Conservation (phyloP, 2,113 vertebrate species). For the Hyaena hyaena region DNA sequence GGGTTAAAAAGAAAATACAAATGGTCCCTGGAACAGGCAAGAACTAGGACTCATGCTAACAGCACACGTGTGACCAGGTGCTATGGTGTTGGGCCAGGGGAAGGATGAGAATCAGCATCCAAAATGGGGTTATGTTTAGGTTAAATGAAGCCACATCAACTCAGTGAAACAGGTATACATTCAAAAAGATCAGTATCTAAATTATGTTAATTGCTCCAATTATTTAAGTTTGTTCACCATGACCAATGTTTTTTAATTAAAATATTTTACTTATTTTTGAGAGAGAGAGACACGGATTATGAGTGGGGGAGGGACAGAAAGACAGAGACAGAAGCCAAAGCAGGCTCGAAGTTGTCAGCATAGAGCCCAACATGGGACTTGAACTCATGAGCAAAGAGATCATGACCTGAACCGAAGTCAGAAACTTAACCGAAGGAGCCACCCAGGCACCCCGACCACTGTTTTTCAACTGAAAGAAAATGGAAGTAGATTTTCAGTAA, state of each 20-base stretch:
- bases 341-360: too few relatives aligned
- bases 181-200: not conserved
- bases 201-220: not conserved
- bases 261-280: too few relatives aligned
- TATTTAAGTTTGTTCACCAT: not conserved
- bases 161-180: not conserved
- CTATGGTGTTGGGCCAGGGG: not conserved
- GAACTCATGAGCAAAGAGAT: too few relatives aligned
- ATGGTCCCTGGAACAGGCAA: not conserved
- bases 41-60: not conserved
- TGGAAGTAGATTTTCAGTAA: not conserved
- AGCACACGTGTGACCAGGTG: fast-evolving
- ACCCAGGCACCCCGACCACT: not conserved
- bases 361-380: too few relatives aligned
- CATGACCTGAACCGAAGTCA: too few relatives aligned
- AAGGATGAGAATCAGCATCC: not conserved
- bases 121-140: not conserved
- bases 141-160: not conserved
- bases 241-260: not conserved
- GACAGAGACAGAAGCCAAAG: too few relatives aligned
- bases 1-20: not conserved
- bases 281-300: too few relatives aligned
- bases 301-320: too few relatives aligned
- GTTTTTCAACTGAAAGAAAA: not conserved
- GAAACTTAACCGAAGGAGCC: too few relatives aligned